phyloP scores from a whole-genome alignment of 2,113 vertebrate species.

The Nothocercus julius region DNA sequence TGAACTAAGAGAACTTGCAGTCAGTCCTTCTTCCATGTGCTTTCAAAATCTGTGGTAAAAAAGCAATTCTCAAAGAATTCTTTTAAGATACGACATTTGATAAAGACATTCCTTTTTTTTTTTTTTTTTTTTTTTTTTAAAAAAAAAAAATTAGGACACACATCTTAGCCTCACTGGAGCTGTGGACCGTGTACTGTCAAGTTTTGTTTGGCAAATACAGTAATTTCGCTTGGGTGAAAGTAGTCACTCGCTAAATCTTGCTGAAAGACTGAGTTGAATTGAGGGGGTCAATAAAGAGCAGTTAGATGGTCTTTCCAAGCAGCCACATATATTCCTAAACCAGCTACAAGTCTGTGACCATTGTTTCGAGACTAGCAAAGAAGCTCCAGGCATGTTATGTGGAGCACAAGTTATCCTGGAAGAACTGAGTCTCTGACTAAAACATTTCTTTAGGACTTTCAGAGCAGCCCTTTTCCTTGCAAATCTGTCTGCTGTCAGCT shows the following conservation, averaged over 20 bases:
- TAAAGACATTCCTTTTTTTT: not conserved
- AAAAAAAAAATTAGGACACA: rapidly evolving
- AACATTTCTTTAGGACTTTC: not conserved
- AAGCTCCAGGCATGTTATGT: not conserved
- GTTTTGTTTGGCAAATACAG: not conserved
- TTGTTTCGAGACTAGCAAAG: not conserved
- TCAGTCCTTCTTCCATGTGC: not conserved
- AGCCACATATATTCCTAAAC: not conserved
- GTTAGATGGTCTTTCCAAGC: not conserved
- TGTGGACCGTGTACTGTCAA: not conserved
- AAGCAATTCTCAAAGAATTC: not conserved
- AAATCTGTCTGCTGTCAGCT: not conserved
- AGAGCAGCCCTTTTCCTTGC: not conserved
- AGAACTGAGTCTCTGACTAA: not conserved
- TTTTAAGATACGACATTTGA: not conserved
- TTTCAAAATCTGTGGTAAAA: not conserved
- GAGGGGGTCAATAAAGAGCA: not conserved
- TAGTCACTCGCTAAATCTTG: not conserved
- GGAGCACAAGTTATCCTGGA: not conserved
- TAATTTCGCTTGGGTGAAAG: not conserved
- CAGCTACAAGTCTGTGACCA: not conserved
- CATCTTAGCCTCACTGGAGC: not conserved
- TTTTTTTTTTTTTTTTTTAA: not conserved
- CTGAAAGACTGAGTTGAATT: not conserved
- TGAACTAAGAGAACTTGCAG: not conserved